Base-by-base conservation (phyloP, 1,140 invertebrate genomes). In the Aphelinus atriplicis region DNA sequence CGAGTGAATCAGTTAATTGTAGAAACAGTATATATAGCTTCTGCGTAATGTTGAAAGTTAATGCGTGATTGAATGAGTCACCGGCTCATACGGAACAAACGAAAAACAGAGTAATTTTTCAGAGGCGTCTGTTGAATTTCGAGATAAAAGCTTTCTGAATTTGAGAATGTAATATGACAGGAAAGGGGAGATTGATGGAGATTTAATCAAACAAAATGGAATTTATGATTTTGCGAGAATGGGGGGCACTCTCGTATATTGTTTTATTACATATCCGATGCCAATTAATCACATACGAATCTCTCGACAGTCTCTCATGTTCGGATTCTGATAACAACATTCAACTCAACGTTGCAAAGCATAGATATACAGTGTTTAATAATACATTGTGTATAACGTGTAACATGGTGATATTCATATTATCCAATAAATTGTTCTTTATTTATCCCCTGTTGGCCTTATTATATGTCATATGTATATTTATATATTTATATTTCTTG, bases 311-410 rank as follows among this genome's bases (percentile, higher is more conserved):
- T 81, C 78, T 84, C 78, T 85, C 80, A 72, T 75, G 66, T 78
- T 76, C 75, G 65, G 77, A 79, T 81, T 79, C 72, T 77, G 75
- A 77, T 82, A 83, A 84, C 83, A 87, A 86, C 86, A 87, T 84
- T 83, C 80, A 87, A 87, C 82, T 84, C 76, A 88, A 85, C 84
- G 77, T 81, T 80, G 82, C 82, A 83, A 87, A 87, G 85, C 84
- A 85, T 84, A 82, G 70, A 84, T 71, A 71, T 61, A 71, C 68
- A 71, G 48, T 71, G n/a, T 71, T 71, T 84, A 81, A 80, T 81
- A 78, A 82, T 84, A 81, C 81, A 83, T 83, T 72, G 76, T 83
- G 77, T 81, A 73, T 85, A 85, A 86, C 83, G 82, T 84, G 84
- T 80, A 84, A 85, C 83, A 86, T 83, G 81, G 79, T 82, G 80